Evolutionary conservation across 2,113 vertebrate genomes (phyloP), one percentile per base, ranked within the genome.

Genomic region (Cyprinodon variegatus): DNA sequence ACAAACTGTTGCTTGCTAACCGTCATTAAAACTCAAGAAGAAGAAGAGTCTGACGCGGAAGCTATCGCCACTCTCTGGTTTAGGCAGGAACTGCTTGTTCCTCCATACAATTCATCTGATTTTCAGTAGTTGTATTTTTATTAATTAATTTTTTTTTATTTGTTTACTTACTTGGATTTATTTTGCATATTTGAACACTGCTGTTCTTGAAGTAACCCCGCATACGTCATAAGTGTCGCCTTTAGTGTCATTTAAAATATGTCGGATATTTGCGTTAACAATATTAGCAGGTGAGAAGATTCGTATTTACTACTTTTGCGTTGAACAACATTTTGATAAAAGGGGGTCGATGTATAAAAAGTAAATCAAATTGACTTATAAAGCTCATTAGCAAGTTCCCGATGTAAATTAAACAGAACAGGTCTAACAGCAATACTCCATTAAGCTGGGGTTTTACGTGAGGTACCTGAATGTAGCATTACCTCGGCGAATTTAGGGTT

Each of bases 161-260:
- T 29, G 29, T 29, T 50, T n/a, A n/a, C n/a, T n/a, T n/a, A n/a
- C n/a, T n/a, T n/a, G n/a, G n/a, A 8, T 6, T 10, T 46, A 8
- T n/a, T 48, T 61, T 53, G 37, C 8, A 36, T 40, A 4, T 0
- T 0, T 4, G 3, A 83, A 74, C 81, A 22, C 66, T 72, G 37
- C 4, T 0, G 77, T 0, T 89, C 82, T 90, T 89, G 81, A 91
- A 90, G 12, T 17, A 3, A 75, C 38, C 59, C 62, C 4, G 7
- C 0, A 2, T 1, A 1, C 13, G 0, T 12, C 3, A 65, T 12
- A 3, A 3, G 45, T 11, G 82, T 4, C 3, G 0, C 60, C 1
- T 89, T 84, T 65, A 3, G 0, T 0, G 1, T 9, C 1, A 62
- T 11, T 15, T 0, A 0, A 3, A 68, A 65, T 60, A 37, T 48